Conservation (phyloP, 2,113 vertebrate genomes). For the Scomber japonicus region DNA sequence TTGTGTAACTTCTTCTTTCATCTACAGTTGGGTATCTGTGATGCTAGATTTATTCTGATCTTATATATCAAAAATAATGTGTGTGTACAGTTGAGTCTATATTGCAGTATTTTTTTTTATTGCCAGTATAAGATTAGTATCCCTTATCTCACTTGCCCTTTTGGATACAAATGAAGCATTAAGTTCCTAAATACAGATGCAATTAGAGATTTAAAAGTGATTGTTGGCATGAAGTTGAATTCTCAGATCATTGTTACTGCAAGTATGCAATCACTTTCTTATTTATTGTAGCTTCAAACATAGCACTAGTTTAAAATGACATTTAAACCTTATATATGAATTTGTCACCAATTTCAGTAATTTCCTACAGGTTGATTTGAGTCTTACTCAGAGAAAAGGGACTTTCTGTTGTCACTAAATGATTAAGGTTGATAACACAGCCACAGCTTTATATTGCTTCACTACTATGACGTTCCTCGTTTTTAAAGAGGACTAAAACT, state of each 20-base stretch:
- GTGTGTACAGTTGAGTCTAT: neutral
- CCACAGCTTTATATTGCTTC: neutral
- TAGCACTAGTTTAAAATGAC: too few relatives aligned
- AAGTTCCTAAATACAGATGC: neutral
- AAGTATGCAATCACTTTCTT: too few relatives aligned
- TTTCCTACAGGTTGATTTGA: too few relatives aligned
- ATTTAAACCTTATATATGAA: too few relatives aligned
- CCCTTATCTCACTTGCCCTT: neutral
- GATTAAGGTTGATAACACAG: neutral
- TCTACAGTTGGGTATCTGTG: slow-evolving; percentile 6
- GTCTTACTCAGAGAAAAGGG: too few relatives aligned
- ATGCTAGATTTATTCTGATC: neutral
- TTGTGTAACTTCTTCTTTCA: neutral
- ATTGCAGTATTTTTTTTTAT: neutral
- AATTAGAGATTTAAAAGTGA: neutral
- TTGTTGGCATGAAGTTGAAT: neutral
- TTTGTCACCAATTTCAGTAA: too few relatives aligned
- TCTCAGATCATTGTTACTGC: neutral
- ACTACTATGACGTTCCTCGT: slow-evolving; percentile 17
- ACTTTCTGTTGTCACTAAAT: too few relatives aligned
- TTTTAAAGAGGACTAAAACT: slow-evolving; percentile 57
- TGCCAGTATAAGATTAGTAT: neutral
- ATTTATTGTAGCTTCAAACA: too few relatives aligned
- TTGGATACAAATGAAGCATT: slow-evolving; percentile 4
- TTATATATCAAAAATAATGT: neutral